Evolutionary conservation across 2,888 invertebrate genomes (phyloP).

Genomic region (Agrochola lota): DNA sequence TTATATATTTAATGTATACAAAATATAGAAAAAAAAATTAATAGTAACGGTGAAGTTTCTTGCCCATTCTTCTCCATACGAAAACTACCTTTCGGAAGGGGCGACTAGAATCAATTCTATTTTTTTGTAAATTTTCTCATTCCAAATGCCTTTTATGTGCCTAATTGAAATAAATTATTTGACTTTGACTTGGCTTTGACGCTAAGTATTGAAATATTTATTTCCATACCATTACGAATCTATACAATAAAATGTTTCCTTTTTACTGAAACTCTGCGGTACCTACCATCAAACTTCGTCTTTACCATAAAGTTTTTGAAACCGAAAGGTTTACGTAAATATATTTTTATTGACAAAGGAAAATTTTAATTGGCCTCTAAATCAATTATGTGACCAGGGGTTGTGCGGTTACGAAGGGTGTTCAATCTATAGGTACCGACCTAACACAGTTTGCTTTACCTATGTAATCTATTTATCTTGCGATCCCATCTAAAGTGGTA

Average conservation of each 20-base stretch:
- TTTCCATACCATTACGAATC: not conserved
- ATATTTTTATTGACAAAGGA: constrained; percentile 12
- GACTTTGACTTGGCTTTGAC: too few species aligned
- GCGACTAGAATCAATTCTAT: too few species aligned
- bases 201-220: not conserved
- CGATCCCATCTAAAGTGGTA: constrained; percentile 22
- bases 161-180: too few species aligned
- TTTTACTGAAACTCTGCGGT: not conserved
- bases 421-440: not conserved
- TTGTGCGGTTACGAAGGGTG: constrained; percentile 10
- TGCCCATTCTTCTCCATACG: too few species aligned
- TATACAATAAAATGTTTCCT: not conserved
- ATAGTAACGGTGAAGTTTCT: too few species aligned
- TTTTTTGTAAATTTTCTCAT: too few species aligned
- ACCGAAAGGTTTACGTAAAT: not conserved
- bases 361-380: constrained; percentile 29
- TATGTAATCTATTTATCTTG: constrained; percentile 41
- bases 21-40: too few species aligned
- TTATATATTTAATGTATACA: too few species aligned
- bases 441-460: constrained; percentile 37
- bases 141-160: too few species aligned
- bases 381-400: constrained; percentile 21
- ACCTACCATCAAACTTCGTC: not conserved
- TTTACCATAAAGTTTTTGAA: constrained; percentile 6
- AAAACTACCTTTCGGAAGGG: too few species aligned